These are phyloP conservation scores for Adelognathus sp. DNA, from an alignment of 2,888 invertebrate species.

Conservation along the genomic window DNA sequence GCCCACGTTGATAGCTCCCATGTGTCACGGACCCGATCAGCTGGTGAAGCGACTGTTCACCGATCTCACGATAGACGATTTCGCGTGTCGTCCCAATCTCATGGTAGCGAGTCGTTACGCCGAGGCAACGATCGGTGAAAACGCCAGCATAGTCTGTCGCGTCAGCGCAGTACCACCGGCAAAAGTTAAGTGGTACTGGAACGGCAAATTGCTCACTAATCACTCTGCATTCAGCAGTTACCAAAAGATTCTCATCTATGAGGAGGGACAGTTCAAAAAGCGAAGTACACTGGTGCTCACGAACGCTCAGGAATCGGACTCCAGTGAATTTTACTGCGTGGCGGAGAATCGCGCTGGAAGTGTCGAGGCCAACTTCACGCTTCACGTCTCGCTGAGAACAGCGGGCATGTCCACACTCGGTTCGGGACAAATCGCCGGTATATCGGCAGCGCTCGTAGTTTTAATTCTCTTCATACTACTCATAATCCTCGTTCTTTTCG, in stretches of 20 bases:
- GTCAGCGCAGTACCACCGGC: constrained; percentile 92
- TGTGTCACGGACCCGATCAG: constrained; percentile 88
- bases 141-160: constrained; percentile 91
- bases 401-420: constrained; percentile 92
- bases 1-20: constrained; percentile 89
- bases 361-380: constrained; percentile 94
- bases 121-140: constrained; percentile 91
- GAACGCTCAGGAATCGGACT: constrained; percentile 92
- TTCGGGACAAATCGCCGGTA: constrained; percentile 92
- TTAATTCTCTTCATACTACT: constrained; percentile 89
- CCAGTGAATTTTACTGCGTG: constrained; percentile 93
- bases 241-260: constrained; percentile 89
- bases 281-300: constrained; percentile 89
- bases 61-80: constrained; percentile 90
- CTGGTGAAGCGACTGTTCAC: constrained; percentile 88
- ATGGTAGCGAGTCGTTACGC: constrained; percentile 89
- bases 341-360: constrained; percentile 95
- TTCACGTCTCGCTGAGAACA: constrained; percentile 89
- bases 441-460: constrained; percentile 91
- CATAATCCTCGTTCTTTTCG: constrained; percentile 88
- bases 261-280: constrained; percentile 90
- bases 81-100: constrained; percentile 93
- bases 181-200: constrained; percentile 93
- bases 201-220: constrained; percentile 89
- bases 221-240: constrained; percentile 90